A percentile compares a stretch with the other conserved stretches of the same genome.
Conservation (phyloP, 2,113 vertebrate genomes). For the Zeus faber region DNA sequence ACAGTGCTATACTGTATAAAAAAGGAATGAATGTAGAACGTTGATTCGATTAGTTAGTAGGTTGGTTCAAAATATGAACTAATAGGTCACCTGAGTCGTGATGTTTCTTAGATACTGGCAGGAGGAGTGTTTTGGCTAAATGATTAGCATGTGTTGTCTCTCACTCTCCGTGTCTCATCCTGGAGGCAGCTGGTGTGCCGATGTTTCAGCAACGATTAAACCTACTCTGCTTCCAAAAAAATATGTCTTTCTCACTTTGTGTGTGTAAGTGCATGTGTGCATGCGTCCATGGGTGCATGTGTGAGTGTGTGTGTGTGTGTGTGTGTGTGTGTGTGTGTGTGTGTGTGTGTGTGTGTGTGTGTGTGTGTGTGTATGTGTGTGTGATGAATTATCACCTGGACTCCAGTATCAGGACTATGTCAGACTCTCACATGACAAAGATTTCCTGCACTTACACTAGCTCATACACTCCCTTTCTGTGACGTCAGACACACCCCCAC, state of each 20-base stretch:
- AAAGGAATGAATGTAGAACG: no score
- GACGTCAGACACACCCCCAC: constrained; percentile 8
- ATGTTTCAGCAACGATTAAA: constrained; percentile 69
- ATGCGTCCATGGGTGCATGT: background rate
- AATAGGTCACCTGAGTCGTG: no score
- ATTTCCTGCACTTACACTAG: constrained; percentile 49
- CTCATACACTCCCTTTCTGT: constrained; percentile 29
- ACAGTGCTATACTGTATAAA: no score
- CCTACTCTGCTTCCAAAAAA: constrained; percentile 47
- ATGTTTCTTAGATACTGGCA: no score
- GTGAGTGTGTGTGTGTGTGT: constrained; percentile 15
- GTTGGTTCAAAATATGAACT: no score
- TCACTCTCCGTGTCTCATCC: background rate
- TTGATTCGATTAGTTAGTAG: no score
- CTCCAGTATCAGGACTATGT: constrained; percentile 40
- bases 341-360: background rate
- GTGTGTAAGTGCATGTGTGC: constrained; percentile 1
- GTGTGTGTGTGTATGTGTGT: background rate
- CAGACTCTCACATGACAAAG: constrained; percentile 48
- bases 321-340: constrained; percentile 14
- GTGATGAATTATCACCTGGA: constrained; percentile 57
- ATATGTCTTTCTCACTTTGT: constrained; percentile 38
- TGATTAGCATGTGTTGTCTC: no score
- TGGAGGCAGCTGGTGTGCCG: constrained; percentile 55
- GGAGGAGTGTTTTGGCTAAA: no score